These are phyloP conservation scores for Urocyon cinereoargenteus DNA, from an alignment of 2,797 vertebrate species.

Conservation along the genomic window DNA sequence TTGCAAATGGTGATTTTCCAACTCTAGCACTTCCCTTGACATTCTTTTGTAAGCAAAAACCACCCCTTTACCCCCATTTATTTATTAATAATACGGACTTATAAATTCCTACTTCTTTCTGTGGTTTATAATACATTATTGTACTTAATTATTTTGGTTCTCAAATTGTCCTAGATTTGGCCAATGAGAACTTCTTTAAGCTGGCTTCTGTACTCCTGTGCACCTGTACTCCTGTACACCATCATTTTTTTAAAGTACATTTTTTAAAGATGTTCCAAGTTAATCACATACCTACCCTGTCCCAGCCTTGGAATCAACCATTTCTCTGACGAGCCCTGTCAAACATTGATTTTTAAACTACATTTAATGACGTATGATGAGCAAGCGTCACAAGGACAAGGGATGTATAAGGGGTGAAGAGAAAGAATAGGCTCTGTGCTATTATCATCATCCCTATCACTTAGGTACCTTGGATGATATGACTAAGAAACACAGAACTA, in stretches of 20 bases:
- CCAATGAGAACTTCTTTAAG: background rate
- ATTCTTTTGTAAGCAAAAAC: background rate
- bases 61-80: background rate
- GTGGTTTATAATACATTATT: background rate
- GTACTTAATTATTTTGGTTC: background rate
- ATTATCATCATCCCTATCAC: background rate
- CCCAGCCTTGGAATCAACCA: background rate
- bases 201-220: background rate
- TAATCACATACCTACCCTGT: background rate
- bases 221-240: background rate
- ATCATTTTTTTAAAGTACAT: background rate
- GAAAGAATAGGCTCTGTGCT: background rate
- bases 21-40: background rate
- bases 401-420: background rate
- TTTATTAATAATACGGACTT: background rate
- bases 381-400: background rate
- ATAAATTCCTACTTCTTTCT: background rate
- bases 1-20: background rate
- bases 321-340: constrained; percentile 19
- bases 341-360: background rate
- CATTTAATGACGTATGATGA: background rate
- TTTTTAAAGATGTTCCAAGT: background rate
- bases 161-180: background rate
- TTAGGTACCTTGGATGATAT: background rate
- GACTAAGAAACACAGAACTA: background rate